Evolutionary conservation across 2,113 vertebrate genomes (phyloP).

Genomic region (Chloropsis hardwickii): DNA sequence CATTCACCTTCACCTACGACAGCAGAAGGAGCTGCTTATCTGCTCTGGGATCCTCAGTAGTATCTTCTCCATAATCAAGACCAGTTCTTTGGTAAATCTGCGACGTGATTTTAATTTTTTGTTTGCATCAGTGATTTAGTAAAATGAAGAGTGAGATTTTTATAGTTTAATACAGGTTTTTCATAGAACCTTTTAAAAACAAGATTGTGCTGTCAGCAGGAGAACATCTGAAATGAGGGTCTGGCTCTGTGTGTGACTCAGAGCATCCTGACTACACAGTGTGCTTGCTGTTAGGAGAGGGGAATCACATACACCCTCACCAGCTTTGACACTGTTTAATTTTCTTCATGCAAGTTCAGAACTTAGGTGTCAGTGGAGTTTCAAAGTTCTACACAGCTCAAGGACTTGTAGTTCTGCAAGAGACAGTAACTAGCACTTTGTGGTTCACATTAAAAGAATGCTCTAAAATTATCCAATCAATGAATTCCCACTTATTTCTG

Average conservation of each 20-base stretch:
- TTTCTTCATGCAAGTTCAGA: conserved; percentile 13
- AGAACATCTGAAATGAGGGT: conserved; percentile 19
- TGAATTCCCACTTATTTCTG: conserved; percentile 20
- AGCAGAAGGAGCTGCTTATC: conserved; percentile 97
- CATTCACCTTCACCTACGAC: conserved; percentile 94
- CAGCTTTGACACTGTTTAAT: conserved; percentile 37
- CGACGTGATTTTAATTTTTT: background rate
- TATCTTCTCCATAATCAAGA: conserved; percentile 95
- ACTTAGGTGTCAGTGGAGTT: background rate
- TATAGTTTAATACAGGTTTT: background rate
- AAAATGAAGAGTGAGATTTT: background rate
- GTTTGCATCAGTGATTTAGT: background rate
- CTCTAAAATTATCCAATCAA: conserved; percentile 56
- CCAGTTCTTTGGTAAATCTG: conserved; percentile 78
- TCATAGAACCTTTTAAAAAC: background rate
- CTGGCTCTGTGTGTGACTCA: conserved; percentile 32
- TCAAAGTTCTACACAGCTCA: background rate
- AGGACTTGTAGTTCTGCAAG: background rate
- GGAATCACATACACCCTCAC: background rate
- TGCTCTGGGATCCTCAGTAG: conserved; percentile 97
- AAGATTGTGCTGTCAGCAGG: background rate
- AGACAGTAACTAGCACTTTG: conserved; percentile 48
- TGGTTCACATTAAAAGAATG: conserved; percentile 6
- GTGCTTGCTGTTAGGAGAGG: conserved; percentile 15
- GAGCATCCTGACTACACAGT: conserved; percentile 8